Conservation (phyloP, 2,888 invertebrate genomes). For the Netelia fuscicornis region DNA sequence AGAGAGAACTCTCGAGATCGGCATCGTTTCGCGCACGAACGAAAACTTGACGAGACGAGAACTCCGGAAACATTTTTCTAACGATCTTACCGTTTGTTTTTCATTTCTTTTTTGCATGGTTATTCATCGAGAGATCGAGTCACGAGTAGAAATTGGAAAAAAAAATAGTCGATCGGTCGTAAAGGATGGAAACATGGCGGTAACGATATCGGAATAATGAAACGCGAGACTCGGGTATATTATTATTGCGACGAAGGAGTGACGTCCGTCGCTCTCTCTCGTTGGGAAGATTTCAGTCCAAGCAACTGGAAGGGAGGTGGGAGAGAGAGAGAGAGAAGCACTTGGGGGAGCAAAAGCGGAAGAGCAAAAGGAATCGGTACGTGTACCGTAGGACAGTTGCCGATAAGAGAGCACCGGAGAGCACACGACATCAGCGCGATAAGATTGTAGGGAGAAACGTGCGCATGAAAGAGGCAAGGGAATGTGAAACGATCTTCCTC, state of each 20-base stretch:
- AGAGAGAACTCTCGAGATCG: conserved; percentile 24
- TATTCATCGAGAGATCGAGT: neutral
- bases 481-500: conserved; percentile 57
- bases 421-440: conserved; percentile 70
- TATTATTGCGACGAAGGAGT: conserved; percentile 26
- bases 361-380: conserved; percentile 69
- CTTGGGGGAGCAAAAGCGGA: conserved; percentile 68
- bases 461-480: conserved; percentile 68
- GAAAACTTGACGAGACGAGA: conserved; percentile 52
- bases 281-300: conserved; percentile 34
- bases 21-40: conserved; percentile 58
- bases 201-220: neutral
- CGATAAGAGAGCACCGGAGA: conserved; percentile 71
- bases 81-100: neutral
- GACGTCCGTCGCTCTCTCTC: neutral
- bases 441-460: conserved; percentile 69
- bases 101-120: neutral
- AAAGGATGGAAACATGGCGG: too few relatives aligned
- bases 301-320: conserved; percentile 36
- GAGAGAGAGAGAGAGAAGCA: neutral
- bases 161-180: neutral
- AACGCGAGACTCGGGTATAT: conserved; percentile 20
- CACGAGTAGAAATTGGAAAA: neutral
- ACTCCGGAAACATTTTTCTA: conserved; percentile 26
- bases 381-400: conserved; percentile 71